Base-by-base conservation (phyloP, 2,888 invertebrate species). In the Dynastes hyllus region DNA sequence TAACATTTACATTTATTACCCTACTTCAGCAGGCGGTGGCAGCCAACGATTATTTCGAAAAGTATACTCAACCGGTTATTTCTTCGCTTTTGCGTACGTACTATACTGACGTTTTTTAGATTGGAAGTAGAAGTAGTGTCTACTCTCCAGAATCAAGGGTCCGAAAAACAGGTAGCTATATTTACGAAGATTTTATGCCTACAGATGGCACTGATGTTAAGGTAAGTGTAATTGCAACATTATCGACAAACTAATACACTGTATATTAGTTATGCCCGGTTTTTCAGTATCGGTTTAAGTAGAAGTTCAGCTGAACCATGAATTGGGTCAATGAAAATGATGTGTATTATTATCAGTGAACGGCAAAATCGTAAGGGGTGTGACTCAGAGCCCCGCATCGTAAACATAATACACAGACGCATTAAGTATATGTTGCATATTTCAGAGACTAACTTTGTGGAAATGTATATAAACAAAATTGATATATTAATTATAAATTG, bases 101-200 rank as follows among this genome's bases (percentile, higher is more conserved):
- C 32, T 45, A n/a, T 22, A 69, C 13, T 29, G 16, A 29, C 13
- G 9, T 84, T 85, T 79, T 82, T 84, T 89, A 97, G 97, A 98
- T 99, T 88, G 99, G 98, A 83, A 98, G 98, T 88, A 93, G 99
- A 78, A 98, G 98, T 90, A 99, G 98, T 90, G 98, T 99, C 79
- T 99, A 99, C 89, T 98, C 98, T 0, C 97, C 98, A 6, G 97
- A 98, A 89, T 98, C 97, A 65, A 93, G 97, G 85, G 97, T 99
- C 6, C 92, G 99, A 77, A 98, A 97, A 90, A 97, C 97, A 70
- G 99, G 99, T 65, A 98, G 98, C 11, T 99, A 97, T 90, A 98
- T 99, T 87, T 99, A 99, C 89, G 99, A 99, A 92, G 99, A 99
- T 90, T 99, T 99, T 90, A 99, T 99, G 98, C 99, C 99, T 5